Evolutionary conservation across 2,888 invertebrate genomes (phyloP).

Genomic region (Ornithoptera alexandrae): DNA sequence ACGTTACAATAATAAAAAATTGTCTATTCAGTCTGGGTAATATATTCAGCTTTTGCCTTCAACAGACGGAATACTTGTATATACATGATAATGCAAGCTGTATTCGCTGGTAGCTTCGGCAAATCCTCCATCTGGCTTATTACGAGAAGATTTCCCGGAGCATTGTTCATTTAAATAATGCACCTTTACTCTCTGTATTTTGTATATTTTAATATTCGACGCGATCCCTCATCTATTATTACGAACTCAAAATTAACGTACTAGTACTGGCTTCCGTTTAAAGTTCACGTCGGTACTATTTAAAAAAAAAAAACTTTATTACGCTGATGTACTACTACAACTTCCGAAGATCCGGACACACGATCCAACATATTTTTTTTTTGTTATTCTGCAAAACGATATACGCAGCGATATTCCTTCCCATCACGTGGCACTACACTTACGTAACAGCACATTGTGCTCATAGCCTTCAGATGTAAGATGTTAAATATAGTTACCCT

Average conservation of each 20-base stretch:
- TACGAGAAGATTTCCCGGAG: conserved; percentile 17
- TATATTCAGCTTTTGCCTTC: neutral
- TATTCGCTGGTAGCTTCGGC: conserved; percentile 9
- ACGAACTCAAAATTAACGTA: too few species aligned
- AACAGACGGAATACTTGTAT: conserved; percentile 10
- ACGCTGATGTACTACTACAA: too few species aligned
- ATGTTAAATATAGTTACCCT: too few species aligned
- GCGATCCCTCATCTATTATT: too few species aligned
- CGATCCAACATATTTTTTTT: too few species aligned
- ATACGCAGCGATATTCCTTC: too few species aligned
- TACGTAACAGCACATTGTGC: too few species aligned
- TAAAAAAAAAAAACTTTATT: too few species aligned
- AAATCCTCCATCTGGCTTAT: conserved; percentile 16
- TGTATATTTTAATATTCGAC: neutral
- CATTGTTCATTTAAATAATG: conserved; percentile 16
- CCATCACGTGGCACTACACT: too few species aligned
- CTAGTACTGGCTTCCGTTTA: neutral
- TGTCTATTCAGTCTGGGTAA: neutral
- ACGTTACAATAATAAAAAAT: neutral
- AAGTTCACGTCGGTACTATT: neutral
- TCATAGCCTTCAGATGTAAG: too few species aligned
- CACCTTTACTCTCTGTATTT: conserved; percentile 3
- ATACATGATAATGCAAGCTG: conserved; percentile 12
- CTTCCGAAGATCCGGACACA: too few species aligned
- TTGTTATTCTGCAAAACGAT: too few species aligned